Percentiles rank a stretch among this genome's conserved stretches.
These are phyloP conservation scores for Xiphophorus maculatus DNA, from an alignment of 2,113 vertebrate species.

Conservation along the genomic window DNA sequence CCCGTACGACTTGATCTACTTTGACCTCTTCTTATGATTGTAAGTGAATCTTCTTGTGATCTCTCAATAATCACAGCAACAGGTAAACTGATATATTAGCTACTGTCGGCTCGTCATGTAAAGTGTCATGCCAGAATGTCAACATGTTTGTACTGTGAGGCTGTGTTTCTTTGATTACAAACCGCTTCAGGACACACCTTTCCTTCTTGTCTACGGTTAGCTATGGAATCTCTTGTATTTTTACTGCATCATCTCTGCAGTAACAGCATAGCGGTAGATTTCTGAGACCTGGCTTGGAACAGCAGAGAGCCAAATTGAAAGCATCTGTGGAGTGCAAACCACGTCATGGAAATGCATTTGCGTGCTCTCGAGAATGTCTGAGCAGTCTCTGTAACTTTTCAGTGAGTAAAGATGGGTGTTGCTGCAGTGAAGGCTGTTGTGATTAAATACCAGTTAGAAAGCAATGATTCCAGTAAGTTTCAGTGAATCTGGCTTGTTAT, in stretches of 20 bases:
- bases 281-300: slow-evolving; percentile 58
- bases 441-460: slow-evolving; percentile 1
- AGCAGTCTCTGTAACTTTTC: slow-evolving; percentile 29
- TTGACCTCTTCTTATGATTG: neutral
- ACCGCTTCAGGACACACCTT: slow-evolving; percentile 40
- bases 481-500: neutral
- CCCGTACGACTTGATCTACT: neutral
- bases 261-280: slow-evolving; percentile 68
- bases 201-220: slow-evolving; percentile 39
- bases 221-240: slow-evolving; percentile 58
- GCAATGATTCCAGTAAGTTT: slow-evolving; percentile 2
- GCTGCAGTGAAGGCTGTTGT: slow-evolving; percentile 14
- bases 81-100: slow-evolving; percentile 6
- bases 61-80: slow-evolving; percentile 22
- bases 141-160: slow-evolving; percentile 38
- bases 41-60: slow-evolving; percentile 1
- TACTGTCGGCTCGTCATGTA: slow-evolving; percentile 45
- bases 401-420: slow-evolving; percentile 11
- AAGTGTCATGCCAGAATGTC: slow-evolving; percentile 35
- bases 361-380: slow-evolving; percentile 47
- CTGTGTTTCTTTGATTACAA: slow-evolving; percentile 49
- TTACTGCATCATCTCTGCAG: slow-evolving; percentile 59
- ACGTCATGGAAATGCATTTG: slow-evolving; percentile 70
- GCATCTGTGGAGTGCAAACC: slow-evolving; percentile 57
- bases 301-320: slow-evolving; percentile 66